phyloP scores from a whole-genome alignment of 2,888 invertebrate species.

The Achlya flavicornis region DNA sequence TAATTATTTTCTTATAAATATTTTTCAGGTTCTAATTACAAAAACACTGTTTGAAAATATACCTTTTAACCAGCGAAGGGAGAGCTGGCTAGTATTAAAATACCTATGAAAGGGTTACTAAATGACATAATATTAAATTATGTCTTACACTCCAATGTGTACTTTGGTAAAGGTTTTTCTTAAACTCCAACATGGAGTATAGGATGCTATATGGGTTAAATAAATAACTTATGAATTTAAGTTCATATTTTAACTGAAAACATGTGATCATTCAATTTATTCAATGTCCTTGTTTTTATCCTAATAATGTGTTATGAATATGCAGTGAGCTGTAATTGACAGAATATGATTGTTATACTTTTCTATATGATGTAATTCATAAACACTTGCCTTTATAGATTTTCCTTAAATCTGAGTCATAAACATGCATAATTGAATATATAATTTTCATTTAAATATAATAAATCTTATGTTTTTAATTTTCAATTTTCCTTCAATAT shows the following conservation, averaged over 20 bases:
- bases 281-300: background rate
- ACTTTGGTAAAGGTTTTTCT: too few relatives aligned
- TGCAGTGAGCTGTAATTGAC: background rate
- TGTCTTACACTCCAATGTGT: too few relatives aligned
- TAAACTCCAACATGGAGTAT: too few relatives aligned
- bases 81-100: too few relatives aligned
- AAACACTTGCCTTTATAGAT: background rate
- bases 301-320: background rate
- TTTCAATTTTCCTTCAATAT: background rate
- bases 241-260: too few relatives aligned
- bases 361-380: background rate
- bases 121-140: too few relatives aligned
- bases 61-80: background rate
- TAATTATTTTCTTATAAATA: background rate
- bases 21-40: background rate
- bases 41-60: background rate
- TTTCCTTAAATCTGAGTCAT: background rate
- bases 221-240: too few relatives aligned
- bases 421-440: background rate
- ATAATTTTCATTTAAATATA: background rate
- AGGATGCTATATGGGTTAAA: too few relatives aligned
- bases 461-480: background rate
- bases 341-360: background rate
- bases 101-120: too few relatives aligned
- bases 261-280: background rate